Evolutionary conservation across 2,113 vertebrate species (phyloP), one percentile per base, ranked within the genome.

Genomic region (Podilymbus podiceps): DNA sequence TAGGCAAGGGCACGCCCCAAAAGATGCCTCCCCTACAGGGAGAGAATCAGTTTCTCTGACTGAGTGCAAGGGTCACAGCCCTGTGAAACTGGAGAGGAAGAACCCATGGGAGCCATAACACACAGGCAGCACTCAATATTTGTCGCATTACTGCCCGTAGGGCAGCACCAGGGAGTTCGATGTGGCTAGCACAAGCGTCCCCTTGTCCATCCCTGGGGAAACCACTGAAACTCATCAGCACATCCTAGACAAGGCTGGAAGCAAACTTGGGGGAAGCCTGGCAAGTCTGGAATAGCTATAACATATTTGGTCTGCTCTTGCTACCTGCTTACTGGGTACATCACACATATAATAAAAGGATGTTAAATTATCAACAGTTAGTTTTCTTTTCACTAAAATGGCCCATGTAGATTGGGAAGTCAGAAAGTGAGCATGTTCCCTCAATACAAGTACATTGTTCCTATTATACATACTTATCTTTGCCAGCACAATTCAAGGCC

Each of bases 111-210:
- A 84, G 44, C 15, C 15, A 2, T 23, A 42, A 58, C 22, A 63
- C 63, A 44, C 25, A 64, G 33, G 30, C 21, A 68, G 13, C 42
- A 20, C 3, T 2, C 49, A 31, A 30, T 46, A 38, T 18, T 58
- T 50, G 24, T 20, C 2, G 0, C 18, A 7, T 21, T 28, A 31
- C 21, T 31, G 20, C 38, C 55, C 28, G 6, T 12, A 35, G 13
- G 35, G 60, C 38, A 64, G 15, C 44, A n/a, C 33, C 8, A 28
- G 40, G 46, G 35, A 67, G 25, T 22, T 50, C 0, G 3, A 25
- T 0, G 3, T 5, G 3, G 56, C 33, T 58, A 52, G 42, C 12
- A 42, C 0, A 1, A n/a, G 60, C 2, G 6, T 62, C 24, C 30
- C 44, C n/a, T 22, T 44, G 14, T 8, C 38, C 20, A 25, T 47